phyloP scores from a whole-genome alignment of 1,140 invertebrate genomes.

The Adoxophyes honmai region DNA sequence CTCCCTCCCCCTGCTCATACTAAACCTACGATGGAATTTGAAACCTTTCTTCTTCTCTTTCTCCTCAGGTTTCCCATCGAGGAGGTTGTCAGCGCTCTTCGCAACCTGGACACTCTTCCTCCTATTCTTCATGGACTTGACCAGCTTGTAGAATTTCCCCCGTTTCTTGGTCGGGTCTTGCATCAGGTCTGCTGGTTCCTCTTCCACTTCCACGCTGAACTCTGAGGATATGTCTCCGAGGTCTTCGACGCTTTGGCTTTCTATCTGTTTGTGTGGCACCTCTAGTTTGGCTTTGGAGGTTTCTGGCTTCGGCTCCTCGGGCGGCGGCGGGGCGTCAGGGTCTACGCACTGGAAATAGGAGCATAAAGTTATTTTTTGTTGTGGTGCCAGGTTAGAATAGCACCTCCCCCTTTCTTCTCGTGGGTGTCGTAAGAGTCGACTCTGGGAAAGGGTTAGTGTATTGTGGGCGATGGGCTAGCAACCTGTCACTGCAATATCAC shows the following conservation, averaged over 20 bases:
- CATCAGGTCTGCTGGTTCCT: slow-evolving; percentile 39
- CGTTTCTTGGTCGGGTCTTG: slow-evolving; percentile 58
- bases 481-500: too few relatives aligned
- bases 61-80: slow-evolving; percentile 51
- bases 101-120: slow-evolving; percentile 66
- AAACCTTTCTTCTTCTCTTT: slow-evolving; percentile 67
- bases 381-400: too few relatives aligned
- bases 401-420: too few relatives aligned
- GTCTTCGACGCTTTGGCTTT: slow-evolving; percentile 66
- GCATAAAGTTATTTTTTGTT: neutral
- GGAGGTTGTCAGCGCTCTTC: slow-evolving; percentile 61
- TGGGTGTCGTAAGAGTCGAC: too few relatives aligned
- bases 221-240: slow-evolving; percentile 71
- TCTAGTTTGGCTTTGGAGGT: slow-evolving; percentile 57
- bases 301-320: slow-evolving; percentile 54
- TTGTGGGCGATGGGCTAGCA: too few relatives aligned
- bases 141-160: slow-evolving; percentile 67
- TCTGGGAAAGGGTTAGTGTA: too few relatives aligned
- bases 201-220: slow-evolving; percentile 70
- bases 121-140: slow-evolving; percentile 70
- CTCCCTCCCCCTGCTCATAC: slow-evolving; percentile 59
- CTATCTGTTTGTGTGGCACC: slow-evolving; percentile 46
- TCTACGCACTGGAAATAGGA: slow-evolving; percentile 62
- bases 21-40: slow-evolving; percentile 67
- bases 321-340: slow-evolving; percentile 58